A percentile compares a stretch with the other conserved stretches of the same genome.
These are phyloP conservation scores for Chelidonichthys spinosus DNA, from an alignment of 2,797 vertebrate species.

Conservation along the genomic window DNA sequence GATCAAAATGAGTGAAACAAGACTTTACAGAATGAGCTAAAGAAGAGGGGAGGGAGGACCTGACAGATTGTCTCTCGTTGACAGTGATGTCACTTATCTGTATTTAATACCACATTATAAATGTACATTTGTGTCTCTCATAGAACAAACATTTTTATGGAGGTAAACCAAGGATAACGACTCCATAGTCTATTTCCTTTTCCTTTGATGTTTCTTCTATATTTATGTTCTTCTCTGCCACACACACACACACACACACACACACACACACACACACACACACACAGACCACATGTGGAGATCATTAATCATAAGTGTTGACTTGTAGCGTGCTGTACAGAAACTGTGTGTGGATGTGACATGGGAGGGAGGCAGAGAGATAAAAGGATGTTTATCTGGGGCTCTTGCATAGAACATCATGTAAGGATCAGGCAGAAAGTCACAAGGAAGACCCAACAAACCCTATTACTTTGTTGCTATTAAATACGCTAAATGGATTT, in stretches of 20 bases:
- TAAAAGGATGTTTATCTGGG: conserved; percentile 71
- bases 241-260: background rate
- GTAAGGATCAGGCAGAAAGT: conserved; percentile 50
- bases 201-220: conserved; percentile 32
- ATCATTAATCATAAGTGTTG: conserved; percentile 68
- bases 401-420: conserved; percentile 70
- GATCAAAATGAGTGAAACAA: background rate
- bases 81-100: background rate
- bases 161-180: conserved; percentile 45
- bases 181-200: conserved; percentile 6
- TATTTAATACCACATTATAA: background rate
- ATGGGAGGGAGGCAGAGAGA: conserved; percentile 56
- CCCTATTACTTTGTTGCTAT: conserved; percentile 30
- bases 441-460: conserved; percentile 4
- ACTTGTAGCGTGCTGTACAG: conserved; percentile 35
- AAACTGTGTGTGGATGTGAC: conserved; percentile 44
- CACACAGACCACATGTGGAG: conserved; percentile 41
- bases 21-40: background rate
- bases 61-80: conserved; percentile 26
- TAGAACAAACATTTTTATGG: conserved; percentile 22
- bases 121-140: conserved; percentile 1
- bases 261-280: conserved; percentile 1
- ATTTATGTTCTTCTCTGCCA: conserved; percentile 38
- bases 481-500: conserved; percentile 31
- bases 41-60: background rate